These are phyloP conservation scores for Heterohyrax brucei DNA, from an alignment of 2,797 vertebrate genomes.

Conservation along the genomic window DNA sequence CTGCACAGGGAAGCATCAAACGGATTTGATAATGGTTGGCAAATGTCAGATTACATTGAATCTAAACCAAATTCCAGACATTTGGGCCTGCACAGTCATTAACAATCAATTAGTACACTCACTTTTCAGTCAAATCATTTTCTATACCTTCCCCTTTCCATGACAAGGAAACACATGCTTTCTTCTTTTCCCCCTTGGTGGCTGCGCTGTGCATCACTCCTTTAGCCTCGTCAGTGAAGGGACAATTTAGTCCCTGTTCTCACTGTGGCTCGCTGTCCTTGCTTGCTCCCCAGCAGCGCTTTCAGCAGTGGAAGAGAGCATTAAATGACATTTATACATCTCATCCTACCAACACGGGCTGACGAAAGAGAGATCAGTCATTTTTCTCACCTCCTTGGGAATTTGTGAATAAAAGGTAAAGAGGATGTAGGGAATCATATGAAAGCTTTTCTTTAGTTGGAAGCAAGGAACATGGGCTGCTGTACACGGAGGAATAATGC, in stretches of 20 bases:
- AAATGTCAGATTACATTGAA: conserved; percentile 86
- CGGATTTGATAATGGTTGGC: conserved; percentile 86
- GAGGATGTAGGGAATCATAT: background rate
- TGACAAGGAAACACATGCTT: conserved; percentile 36
- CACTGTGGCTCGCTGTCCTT: background rate
- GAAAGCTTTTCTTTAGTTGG: conserved; percentile 9
- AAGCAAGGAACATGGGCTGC: background rate
- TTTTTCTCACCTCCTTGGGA: conserved; percentile 51
- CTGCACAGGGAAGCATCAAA: conserved; percentile 73
- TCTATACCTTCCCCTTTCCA: conserved; percentile 19
- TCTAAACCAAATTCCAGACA: conserved; percentile 85
- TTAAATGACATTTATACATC: background rate
- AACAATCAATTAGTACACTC: conserved; percentile 84
- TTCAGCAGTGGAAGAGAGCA: conserved; percentile 53
- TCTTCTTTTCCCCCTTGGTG: rapidly evolving
- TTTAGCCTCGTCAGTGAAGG: background rate
- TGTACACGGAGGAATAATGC: background rate
- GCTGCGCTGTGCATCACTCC: background rate
- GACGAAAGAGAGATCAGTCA: background rate
- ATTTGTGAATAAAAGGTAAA: conserved; percentile 34
- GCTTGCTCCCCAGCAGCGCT: conserved; percentile 8
- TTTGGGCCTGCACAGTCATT: conserved; percentile 80
- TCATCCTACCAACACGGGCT: background rate
- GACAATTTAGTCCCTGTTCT: conserved; percentile 45
- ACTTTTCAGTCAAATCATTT: conserved; percentile 84